Conservation (phyloP, 2,888 invertebrate species). For the Sarcophaga caerulescens region DNA sequence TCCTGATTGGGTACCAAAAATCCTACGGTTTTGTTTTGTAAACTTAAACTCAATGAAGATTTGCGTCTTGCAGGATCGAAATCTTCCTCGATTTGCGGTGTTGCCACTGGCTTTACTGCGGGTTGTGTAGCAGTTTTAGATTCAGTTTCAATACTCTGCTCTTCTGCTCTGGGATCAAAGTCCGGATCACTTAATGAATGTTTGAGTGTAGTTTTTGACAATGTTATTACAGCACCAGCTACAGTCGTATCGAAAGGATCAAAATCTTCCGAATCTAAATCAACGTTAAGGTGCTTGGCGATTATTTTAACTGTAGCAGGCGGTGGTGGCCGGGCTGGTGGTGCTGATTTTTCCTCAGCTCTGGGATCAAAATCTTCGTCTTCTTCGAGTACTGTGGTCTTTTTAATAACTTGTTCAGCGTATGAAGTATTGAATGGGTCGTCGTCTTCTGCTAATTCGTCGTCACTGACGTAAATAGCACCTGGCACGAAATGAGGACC, state of each 20-base stretch:
- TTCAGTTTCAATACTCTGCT: constrained; percentile 66
- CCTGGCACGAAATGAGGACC: constrained; percentile 78
- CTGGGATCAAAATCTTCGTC: constrained; percentile 84
- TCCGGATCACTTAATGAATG: constrained; percentile 87
- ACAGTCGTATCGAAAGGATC: constrained; percentile 95
- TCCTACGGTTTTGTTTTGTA: constrained; percentile 83
- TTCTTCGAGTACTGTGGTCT: constrained; percentile 79
- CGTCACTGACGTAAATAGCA: constrained; percentile 78
- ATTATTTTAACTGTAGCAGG: constrained; percentile 68
- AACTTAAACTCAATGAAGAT: constrained; percentile 84
- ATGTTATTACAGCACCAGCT: constrained; percentile 86
- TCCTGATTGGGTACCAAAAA: constrained; percentile 85
- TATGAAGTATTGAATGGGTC: constrained; percentile 93
- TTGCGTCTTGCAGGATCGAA: constrained; percentile 82
- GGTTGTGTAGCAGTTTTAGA: constrained; percentile 22
- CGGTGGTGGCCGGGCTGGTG: constrained; percentile 68
- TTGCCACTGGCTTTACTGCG: constrained; percentile 53
- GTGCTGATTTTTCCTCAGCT: constrained; percentile 82
- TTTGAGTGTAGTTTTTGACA: constrained; percentile 83
- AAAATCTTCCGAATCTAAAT: constrained; percentile 82
- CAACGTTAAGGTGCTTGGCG: constrained; percentile 71
- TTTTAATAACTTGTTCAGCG: constrained; percentile 87
- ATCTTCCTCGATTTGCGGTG: constrained; percentile 76
- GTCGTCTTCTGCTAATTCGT: constrained; percentile 83
- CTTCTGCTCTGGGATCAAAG: constrained; percentile 90